phyloP scores from a whole-genome alignment of 2,797 vertebrate species.

The Chromobotia macracanthus region DNA sequence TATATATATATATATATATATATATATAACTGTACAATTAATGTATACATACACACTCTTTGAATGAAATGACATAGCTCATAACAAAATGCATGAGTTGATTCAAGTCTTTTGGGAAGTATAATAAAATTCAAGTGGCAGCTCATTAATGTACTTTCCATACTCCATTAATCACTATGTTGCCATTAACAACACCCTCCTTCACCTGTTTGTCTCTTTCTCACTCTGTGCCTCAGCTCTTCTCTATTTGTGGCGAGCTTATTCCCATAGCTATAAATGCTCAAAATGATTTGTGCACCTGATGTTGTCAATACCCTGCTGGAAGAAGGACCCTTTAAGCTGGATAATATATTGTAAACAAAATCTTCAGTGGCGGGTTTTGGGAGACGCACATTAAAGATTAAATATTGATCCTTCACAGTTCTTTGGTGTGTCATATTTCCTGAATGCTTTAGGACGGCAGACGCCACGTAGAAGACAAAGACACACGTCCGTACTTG shows the following conservation, averaged over 20 bases:
- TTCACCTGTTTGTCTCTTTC: constrained; percentile 40
- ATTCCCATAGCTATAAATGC: constrained; percentile 39
- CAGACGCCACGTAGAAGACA: constrained; percentile 6
- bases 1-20: too few relatives aligned
- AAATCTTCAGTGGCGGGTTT: constrained; percentile 38
- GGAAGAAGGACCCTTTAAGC: constrained; percentile 41
- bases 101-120: constrained; percentile 4
- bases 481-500: not conserved
- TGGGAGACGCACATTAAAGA: constrained; percentile 54
- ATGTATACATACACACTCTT: not conserved
- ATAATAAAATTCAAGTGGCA: constrained; percentile 28
- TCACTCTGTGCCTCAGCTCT: not conserved
- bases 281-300: constrained; percentile 59
- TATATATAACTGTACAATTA: too few relatives aligned
- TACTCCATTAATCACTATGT: constrained; percentile 37
- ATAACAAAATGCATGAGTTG: not conserved
- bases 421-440: constrained; percentile 42
- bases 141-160: constrained; percentile 44
- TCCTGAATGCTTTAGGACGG: constrained; percentile 14
- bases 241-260: not conserved
- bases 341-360: constrained; percentile 58
- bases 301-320: constrained; percentile 46
- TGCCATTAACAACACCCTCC: constrained; percentile 16
- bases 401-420: constrained; percentile 57
- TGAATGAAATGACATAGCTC: not conserved